phyloP scores from a whole-genome alignment of 1,140 invertebrate species.

The Bemisia tabaci region DNA sequence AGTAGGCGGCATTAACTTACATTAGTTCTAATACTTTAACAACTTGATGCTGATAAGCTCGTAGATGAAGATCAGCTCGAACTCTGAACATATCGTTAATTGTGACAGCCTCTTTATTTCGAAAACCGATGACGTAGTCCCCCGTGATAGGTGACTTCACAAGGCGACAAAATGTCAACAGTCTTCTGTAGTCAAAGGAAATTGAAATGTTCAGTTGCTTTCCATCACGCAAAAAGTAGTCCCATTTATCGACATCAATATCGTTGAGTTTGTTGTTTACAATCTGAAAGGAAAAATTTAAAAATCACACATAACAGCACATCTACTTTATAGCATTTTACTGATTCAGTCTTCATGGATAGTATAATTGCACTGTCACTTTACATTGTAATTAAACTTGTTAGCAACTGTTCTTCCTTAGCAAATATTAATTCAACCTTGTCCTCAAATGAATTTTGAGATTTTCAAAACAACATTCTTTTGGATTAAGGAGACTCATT shows the following conservation, averaged over 20 bases:
- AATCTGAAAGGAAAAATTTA: constrained; percentile 34
- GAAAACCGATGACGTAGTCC: constrained; percentile 16
- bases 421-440: too few relatives aligned
- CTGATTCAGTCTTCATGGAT: too few relatives aligned
- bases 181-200: constrained; percentile 20
- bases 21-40: constrained; percentile 21
- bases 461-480: too few relatives aligned
- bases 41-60: constrained; percentile 21
- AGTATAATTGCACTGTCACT: too few relatives aligned
- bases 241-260: constrained; percentile 59
- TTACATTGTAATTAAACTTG: not conserved
- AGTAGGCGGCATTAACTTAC: too few relatives aligned
- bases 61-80: constrained; percentile 19
- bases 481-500: too few relatives aligned
- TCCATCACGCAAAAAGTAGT: constrained; percentile 49
- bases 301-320: not conserved
- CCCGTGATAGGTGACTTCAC: constrained; percentile 7
- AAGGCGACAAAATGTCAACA: constrained; percentile 19
- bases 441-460: too few relatives aligned
- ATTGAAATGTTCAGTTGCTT: constrained; percentile 21
- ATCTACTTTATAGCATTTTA: too few relatives aligned
- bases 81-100: constrained; percentile 22
- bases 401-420: too few relatives aligned
- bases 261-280: constrained; percentile 45
- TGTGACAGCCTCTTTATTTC: constrained; percentile 18